Base-by-base conservation (phyloP, 2,797 vertebrate genomes). In the Spea hammondii region DNA sequence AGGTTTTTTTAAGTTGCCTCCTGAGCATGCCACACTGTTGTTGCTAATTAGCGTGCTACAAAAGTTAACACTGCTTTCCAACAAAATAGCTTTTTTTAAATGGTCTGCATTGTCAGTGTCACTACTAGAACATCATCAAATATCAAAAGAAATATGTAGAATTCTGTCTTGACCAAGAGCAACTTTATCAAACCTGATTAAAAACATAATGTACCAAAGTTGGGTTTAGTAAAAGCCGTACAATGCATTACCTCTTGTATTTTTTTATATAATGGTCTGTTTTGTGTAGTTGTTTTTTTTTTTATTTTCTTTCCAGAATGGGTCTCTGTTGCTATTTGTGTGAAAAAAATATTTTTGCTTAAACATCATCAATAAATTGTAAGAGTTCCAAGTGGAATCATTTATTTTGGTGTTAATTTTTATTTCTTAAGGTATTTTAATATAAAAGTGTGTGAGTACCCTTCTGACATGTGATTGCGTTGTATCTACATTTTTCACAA, bases 351-450 rank as follows among this genome's bases (percentile, higher is more conserved):
- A 62, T 69, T 72, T 82, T 82, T 82, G 65, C 80, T 77, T 82
- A 53, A 74, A 70, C 32, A 74, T 64, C 55, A 82, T 64, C 55
- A 82, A 82, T 82, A 82, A 82, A 82, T 77, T 74, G 46, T 72
- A 71, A 71, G 76, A 71, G 53, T 82, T 82, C 8, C 77, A 67
- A 77, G 80, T 77, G 45, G 57, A 78, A 47, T 65, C 73, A 77
- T 54, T 67, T 65, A 13, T 13, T 1, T 50, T 62, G 57, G 8
- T 77, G 12, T 64, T 6, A 14, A 4, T 53, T 64, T 65, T 72
- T 48, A 44, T 67, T 69, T 74, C 32, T 62, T 6, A 17, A 17
- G 17, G 17, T 17, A 17, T 17, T 17, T 17, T 17, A 32, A 32
- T 32, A 32, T 32, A 32, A 32, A 32, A 32, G 32, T 32, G 32